phyloP scores from a whole-genome alignment of 2,797 vertebrate genomes.

The Microhierax caerulescens region DNA sequence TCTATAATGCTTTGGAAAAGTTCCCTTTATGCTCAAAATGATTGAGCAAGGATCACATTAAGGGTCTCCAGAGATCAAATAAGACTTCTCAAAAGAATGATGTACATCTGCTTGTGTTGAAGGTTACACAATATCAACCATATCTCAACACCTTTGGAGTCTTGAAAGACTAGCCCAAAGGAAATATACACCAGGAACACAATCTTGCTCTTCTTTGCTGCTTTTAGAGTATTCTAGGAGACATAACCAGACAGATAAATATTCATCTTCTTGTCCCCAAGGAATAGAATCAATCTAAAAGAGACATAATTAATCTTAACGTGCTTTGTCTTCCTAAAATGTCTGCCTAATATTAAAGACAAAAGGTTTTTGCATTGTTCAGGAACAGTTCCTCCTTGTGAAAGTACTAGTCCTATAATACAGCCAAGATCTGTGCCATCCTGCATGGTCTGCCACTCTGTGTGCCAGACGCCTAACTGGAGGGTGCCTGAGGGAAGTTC shows the following conservation, averaged over 20 bases:
- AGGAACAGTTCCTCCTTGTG: constrained; percentile 3
- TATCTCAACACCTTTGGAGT: not conserved
- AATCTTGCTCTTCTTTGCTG: not conserved
- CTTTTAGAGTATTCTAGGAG: not conserved
- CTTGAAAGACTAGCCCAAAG: not conserved
- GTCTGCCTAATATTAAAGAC: not conserved
- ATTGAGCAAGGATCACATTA: not conserved
- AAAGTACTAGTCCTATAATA: constrained; percentile 29
- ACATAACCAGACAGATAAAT: not conserved
- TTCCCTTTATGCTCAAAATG: not conserved
- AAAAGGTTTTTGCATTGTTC: not conserved
- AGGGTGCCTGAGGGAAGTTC: not conserved
- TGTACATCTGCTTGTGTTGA: not conserved
- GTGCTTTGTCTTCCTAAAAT: not conserved
- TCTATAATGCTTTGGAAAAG: not conserved
- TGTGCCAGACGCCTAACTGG: not conserved
- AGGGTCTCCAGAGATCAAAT: constrained; percentile 3
- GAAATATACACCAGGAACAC: not conserved
- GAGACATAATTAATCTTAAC: not conserved
- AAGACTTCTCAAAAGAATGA: not conserved
- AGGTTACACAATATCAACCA: not conserved
- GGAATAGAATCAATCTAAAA: not conserved
- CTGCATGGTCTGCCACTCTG: not conserved
- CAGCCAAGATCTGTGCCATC: not conserved
- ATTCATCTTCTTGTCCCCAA: not conserved